A percentile compares a stretch with the other conserved stretches of the same genome.
Conservation (phyloP, 1,140 invertebrate species). For the Magallana gigas region DNA sequence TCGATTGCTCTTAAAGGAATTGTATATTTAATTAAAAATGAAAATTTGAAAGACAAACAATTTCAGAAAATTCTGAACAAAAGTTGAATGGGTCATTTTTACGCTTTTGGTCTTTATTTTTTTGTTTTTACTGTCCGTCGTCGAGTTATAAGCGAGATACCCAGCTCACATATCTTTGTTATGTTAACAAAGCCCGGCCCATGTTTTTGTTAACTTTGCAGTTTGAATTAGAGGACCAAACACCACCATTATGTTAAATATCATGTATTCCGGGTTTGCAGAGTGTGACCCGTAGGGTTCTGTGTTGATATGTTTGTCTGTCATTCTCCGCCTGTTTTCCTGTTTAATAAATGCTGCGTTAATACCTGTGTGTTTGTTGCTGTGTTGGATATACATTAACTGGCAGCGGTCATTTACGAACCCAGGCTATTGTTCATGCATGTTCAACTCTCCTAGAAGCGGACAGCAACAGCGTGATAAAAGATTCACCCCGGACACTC, state of each 20-base stretch:
- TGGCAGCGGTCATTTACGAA: background rate
- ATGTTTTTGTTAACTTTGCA: too few species aligned
- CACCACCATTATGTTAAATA: background rate
- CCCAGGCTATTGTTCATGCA: background rate
- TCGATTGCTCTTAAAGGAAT: too few species aligned
- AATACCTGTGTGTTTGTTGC: background rate
- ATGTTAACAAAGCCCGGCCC: too few species aligned
- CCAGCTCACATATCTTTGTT: too few species aligned
- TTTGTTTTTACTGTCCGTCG: too few species aligned
- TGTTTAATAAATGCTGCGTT: background rate
- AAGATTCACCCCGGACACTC: background rate
- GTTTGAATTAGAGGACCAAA: too few species aligned
- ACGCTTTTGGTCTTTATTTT: too few species aligned
- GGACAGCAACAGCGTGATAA: background rate
- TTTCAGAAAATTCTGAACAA: too few species aligned
- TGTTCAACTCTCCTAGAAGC: background rate
- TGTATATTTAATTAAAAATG: too few species aligned
- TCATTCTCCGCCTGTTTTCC: background rate
- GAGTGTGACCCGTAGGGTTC: background rate
- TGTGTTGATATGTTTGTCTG: background rate
- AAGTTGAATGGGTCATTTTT: too few species aligned
- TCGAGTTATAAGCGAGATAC: too few species aligned
- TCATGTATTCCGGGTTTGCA: background rate
- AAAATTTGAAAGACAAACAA: too few species aligned
- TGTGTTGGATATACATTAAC: background rate